Evolutionary conservation across 2,113 vertebrate species (phyloP).

Genomic region (Colaptes auratus): DNA sequence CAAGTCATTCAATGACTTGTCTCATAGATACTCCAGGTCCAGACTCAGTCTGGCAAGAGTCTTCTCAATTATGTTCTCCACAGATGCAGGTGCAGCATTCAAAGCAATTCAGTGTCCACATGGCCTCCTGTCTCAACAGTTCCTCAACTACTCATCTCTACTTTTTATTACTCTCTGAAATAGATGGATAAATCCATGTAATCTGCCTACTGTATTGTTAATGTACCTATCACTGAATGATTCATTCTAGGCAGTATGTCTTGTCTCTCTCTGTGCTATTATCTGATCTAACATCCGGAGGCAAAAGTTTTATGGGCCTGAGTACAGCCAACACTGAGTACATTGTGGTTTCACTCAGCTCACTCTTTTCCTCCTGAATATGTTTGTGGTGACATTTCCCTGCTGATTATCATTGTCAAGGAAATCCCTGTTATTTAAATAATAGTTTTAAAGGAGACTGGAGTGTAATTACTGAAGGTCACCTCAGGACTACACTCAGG

Average conservation of each 20-base stretch:
- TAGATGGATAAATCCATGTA: not conserved
- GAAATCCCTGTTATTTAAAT: not conserved
- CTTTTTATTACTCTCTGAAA: not conserved
- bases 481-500: not conserved
- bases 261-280: not conserved
- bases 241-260: not conserved
- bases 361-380: not conserved
- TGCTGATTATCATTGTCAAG: not conserved
- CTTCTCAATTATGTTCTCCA: not conserved
- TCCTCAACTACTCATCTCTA: not conserved
- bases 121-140: not conserved
- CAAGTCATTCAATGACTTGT: not conserved
- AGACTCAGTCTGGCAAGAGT: not conserved
- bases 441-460: not conserved
- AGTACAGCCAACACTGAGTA: not conserved
- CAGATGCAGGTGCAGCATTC: not conserved
- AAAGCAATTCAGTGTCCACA: not conserved
- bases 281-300: not conserved
- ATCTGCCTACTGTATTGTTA: not conserved
- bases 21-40: not conserved
- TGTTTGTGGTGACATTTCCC: not conserved
- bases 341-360: not conserved
- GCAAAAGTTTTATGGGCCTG: constrained; percentile 2
- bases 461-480: not conserved
- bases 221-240: not conserved